Conservation (phyloP, 2,797 vertebrate genomes). For the Microctenopoma stevenorrisi region DNA sequence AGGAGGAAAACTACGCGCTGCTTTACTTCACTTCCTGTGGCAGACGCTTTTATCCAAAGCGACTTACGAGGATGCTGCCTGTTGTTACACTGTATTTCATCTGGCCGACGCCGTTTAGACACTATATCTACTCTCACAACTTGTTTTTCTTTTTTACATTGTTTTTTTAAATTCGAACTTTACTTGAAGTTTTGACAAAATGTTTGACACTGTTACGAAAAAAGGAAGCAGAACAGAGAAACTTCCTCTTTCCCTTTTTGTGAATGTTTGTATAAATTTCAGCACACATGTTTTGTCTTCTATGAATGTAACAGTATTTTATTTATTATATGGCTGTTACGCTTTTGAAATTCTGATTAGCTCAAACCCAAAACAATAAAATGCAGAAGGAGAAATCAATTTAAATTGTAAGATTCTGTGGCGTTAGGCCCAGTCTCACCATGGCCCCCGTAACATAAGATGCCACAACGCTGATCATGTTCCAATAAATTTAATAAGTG, state of each 20-base stretch:
- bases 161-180: neutral
- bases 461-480: no score
- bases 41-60: no score
- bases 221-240: neutral
- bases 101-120: neutral
- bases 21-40: no score
- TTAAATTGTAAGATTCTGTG: constrained; percentile 3
- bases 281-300: neutral
- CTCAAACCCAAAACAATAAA: constrained; percentile 26
- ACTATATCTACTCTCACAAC: neutral
- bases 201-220: constrained; percentile 1
- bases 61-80: neutral
- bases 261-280: neutral
- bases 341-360: constrained; percentile 16
- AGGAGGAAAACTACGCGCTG: neutral
- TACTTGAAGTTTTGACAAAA: neutral
- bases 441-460: no score
- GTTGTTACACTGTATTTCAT: neutral
- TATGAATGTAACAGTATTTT: neutral
- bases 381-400: neutral
- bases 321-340: constrained; percentile 24
- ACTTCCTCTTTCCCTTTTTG: constrained; percentile 4
- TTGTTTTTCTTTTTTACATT: neutral
- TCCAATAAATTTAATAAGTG: no score
- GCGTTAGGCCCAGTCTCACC: neutral